Percentiles rank a stretch among this genome's conserved stretches.
Evolutionary conservation across 2,888 invertebrate genomes (phyloP).

Genomic region (Odontocolon sp.): DNA sequence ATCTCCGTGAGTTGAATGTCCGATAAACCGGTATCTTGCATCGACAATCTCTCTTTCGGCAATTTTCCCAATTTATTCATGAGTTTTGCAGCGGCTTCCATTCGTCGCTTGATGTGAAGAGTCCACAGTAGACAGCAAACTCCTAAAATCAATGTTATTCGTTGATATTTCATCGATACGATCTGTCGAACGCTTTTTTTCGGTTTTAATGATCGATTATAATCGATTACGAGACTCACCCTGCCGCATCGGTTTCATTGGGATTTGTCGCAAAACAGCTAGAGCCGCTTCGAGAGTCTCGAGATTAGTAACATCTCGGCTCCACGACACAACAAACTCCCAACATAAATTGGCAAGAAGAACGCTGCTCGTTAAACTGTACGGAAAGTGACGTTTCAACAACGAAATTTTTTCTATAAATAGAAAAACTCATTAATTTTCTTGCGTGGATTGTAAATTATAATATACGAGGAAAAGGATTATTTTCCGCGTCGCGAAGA

Average conservation of each 20-base stretch:
- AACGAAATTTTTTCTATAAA: slow-evolving; percentile 77
- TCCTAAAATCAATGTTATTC: slow-evolving; percentile 81
- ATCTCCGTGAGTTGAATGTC: slow-evolving; percentile 82
- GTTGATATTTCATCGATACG: no score
- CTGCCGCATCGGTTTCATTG: slow-evolving; percentile 85
- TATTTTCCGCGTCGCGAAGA: no score
- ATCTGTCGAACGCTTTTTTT: neutral
- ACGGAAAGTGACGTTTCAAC: slow-evolving; percentile 90
- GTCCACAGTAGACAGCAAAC: slow-evolving; percentile 94
- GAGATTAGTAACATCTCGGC: slow-evolving; percentile 87
- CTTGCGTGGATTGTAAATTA: neutral
- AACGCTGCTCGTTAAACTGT: slow-evolving; percentile 90
- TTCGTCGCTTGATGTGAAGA: slow-evolving; percentile 90
- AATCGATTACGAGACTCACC: slow-evolving; percentile 78
- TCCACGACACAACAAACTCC: slow-evolving; percentile 95
- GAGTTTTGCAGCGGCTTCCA: slow-evolving; percentile 89
- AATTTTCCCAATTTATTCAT: slow-evolving; percentile 91
- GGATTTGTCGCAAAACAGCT: slow-evolving; percentile 86
- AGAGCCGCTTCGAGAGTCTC: slow-evolving; percentile 87
- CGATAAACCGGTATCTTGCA: slow-evolving; percentile 88
- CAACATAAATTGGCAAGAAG: slow-evolving; percentile 93
- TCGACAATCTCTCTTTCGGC: slow-evolving; percentile 92
- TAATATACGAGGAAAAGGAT: neutral
- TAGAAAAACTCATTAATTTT: slow-evolving; percentile 13
- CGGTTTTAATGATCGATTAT: no score